Conservation (phyloP, 2,888 invertebrate species). For the Meliscaeva auricollis region DNA sequence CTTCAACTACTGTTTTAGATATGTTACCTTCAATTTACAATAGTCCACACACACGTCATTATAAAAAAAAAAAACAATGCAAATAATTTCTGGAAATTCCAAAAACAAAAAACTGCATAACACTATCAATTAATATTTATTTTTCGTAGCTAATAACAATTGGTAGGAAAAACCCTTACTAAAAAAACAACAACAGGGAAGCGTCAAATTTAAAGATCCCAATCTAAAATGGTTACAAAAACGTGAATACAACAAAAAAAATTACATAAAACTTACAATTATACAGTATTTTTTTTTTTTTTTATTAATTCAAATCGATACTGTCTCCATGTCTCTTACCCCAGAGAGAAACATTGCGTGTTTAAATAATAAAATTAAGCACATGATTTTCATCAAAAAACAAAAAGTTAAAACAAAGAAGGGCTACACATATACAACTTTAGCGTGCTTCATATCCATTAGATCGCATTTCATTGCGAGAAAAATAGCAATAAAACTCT, state of each 20-base stretch:
- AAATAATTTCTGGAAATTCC: background rate
- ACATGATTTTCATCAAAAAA: constrained; percentile 23
- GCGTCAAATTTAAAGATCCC: background rate
- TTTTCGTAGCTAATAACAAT: background rate
- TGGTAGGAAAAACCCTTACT: constrained; percentile 7
- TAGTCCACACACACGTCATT: background rate
- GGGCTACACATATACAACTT: background rate
- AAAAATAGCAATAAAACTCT: constrained; percentile 39
- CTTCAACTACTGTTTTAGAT: no score
- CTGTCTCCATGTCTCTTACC: background rate
- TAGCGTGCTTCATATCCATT: constrained; percentile 52
- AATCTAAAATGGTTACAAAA: constrained; percentile 10
- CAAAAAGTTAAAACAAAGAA: constrained; percentile 3
- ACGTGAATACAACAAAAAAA: background rate
- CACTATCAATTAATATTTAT: background rate
- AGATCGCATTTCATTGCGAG: constrained; percentile 49
- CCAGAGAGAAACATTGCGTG: constrained; percentile 49
- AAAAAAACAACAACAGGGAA: constrained; percentile 2
- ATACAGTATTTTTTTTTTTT: no score
- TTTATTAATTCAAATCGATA: constrained; percentile 35
- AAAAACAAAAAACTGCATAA: background rate
- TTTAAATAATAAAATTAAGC: constrained; percentile 28
- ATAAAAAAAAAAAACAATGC: background rate
- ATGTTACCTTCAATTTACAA: background rate
- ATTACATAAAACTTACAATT: background rate